A percentile compares a stretch with the other conserved stretches of the same genome.
These are phyloP conservation scores for Stenchaetothrips biformis DNA, from an alignment of 2,888 invertebrate species.

Conservation along the genomic window DNA sequence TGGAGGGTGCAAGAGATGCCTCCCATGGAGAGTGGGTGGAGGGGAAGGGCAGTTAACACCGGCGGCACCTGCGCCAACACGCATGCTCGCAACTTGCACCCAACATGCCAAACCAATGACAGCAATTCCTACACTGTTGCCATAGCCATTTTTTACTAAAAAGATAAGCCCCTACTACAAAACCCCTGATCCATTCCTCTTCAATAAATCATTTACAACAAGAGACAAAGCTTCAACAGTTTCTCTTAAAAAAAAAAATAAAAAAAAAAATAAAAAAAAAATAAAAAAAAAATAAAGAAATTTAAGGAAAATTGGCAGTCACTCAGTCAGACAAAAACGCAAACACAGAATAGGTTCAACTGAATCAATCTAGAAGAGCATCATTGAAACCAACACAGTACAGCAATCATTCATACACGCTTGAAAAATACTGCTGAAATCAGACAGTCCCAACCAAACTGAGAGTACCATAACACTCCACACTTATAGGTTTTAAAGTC, in stretches of 20 bases:
- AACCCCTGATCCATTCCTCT: too few species aligned
- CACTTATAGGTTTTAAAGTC: too few species aligned
- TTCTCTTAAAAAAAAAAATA: not conserved
- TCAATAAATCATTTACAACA: too few species aligned
- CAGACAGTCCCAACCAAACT: too few species aligned
- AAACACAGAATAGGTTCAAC: not conserved
- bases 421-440: too few species aligned
- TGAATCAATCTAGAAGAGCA: too few species aligned
- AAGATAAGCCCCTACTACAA: too few species aligned
- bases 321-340: too few species aligned
- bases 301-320: not conserved
- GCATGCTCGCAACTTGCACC: slow-evolving; percentile 36
- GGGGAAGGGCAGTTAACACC: slow-evolving; percentile 23
- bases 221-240: too few species aligned
- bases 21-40: slow-evolving; percentile 30
- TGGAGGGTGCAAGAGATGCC: slow-evolving; percentile 15
- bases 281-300: not conserved
- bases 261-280: not conserved
- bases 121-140: not conserved
- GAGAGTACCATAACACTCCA: too few species aligned
- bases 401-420: not conserved
- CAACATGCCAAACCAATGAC: slow-evolving; percentile 36
- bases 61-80: slow-evolving; percentile 28
- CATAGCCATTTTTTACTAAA: not conserved
- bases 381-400: not conserved